Percentiles rank a stretch among this genome's conserved stretches.
phyloP scores from a whole-genome alignment of 2,113 vertebrate genomes.

The Otolemur garnettii region DNA sequence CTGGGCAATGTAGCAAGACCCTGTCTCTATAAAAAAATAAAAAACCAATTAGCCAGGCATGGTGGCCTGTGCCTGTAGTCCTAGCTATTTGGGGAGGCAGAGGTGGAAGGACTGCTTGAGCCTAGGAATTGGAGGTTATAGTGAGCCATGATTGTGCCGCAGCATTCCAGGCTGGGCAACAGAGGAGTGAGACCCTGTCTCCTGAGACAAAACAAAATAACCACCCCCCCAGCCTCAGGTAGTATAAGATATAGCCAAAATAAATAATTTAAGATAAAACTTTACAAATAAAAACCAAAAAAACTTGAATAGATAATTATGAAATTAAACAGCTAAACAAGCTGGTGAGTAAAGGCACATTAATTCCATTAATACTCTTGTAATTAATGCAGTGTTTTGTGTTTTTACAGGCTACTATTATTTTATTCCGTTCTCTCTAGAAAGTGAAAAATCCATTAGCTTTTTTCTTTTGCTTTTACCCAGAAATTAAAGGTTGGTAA shows the following conservation, averaged over 20 bases:
- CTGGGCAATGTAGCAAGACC: not conserved
- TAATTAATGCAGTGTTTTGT: conserved; percentile 41
- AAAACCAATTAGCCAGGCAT: too few relatives aligned
- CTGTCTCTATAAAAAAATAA: too few relatives aligned
- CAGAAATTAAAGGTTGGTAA: conserved; percentile 73
- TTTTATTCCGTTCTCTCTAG: conserved; percentile 70
- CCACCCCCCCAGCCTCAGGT: not conserved
- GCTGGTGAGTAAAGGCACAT: conserved; percentile 36
- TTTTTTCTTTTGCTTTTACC: conserved; percentile 73
- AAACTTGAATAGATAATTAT: conserved; percentile 33
- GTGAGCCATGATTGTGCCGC: not conserved
- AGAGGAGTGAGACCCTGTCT: not conserved
- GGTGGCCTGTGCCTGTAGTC: not conserved
- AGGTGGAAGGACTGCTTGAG: not conserved
- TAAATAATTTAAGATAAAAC: conserved; percentile 47
- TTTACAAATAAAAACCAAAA: not conserved
- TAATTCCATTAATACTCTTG: conserved; percentile 37
- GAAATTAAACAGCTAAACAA: conserved; percentile 56
- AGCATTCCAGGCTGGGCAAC: not conserved
- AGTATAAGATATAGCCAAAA: conserved; percentile 38
- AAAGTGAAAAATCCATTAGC: conserved; percentile 78
- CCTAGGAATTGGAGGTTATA: not conserved
- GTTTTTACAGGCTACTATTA: conserved; percentile 51
- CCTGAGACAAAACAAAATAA: not conserved
- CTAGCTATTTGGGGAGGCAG: not conserved